Evolutionary conservation across 1,140 invertebrate genomes (phyloP).

Genomic region (Octopus sinensis): DNA sequence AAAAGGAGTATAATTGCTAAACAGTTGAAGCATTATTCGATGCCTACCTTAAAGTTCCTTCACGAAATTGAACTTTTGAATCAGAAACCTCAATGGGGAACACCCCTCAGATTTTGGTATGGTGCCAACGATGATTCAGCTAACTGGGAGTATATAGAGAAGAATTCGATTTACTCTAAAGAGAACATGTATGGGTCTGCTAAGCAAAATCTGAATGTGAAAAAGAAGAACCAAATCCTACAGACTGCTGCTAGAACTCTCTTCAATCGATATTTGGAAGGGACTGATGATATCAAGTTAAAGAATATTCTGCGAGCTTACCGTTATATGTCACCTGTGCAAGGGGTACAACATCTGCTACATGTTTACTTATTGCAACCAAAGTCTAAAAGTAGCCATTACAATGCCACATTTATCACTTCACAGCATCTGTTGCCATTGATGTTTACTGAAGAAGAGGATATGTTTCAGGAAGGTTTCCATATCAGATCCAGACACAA

Average conservation of each 20-base stretch:
- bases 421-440: neutral
- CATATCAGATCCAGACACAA: neutral
- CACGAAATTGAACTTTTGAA: neutral
- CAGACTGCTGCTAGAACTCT: neutral
- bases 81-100: neutral
- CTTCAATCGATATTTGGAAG: neutral
- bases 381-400: neutral
- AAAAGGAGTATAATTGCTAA: neutral
- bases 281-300: neutral
- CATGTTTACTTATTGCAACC: neutral
- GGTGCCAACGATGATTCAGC: neutral
- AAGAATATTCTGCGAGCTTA: conserved; percentile 4
- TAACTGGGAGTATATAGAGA: neutral
- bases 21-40: neutral
- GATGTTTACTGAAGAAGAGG: neutral
- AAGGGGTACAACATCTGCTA: neutral
- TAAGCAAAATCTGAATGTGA: conserved; percentile 3
- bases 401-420: neutral
- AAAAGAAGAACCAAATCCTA: neutral
- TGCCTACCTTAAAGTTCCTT: neutral
- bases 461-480: neutral
- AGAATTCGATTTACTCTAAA: neutral
- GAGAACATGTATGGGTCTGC: conserved; percentile 45
- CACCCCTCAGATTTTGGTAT: neutral
- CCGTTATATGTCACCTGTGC: neutral